Base-by-base conservation (phyloP, 1,140 invertebrate genomes). In the Aphaenogaster rudis region DNA sequence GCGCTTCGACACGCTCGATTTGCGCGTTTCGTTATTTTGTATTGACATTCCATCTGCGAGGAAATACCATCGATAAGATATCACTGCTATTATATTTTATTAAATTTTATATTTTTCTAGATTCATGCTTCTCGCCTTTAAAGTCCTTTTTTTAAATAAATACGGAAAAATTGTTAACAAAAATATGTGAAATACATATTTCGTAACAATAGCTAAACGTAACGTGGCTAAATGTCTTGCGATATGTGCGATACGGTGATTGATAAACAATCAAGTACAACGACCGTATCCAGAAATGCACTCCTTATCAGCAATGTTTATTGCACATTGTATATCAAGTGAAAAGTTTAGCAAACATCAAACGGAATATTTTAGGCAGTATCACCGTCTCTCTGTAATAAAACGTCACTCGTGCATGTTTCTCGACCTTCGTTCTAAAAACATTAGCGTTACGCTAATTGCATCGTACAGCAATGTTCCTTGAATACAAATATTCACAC, bases 381-480 rank as follows among this genome's bases (percentile, higher is more conserved):
- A 21, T 82, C 21, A 7, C 4, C 11, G 36, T 61, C 5, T 15
- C 15, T 76, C 33, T 36, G 21, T 8, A 61, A 3, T 21, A 48
- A 81, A 48, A 84, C 7, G 17, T 82, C 9, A 81, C 21, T 69
- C 21, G 15, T 45, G 13, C 8, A 21, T 11, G 1, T 61, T 59
- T 72, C 42, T 69, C 7, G n/a, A 67, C 8, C 48, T 71, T 57
- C 21, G 36, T 33, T 45, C 6, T 76, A 63, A 76, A 72, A 59
- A 61, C 4, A n/a, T 82, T 59, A 61, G 69, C 67, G 13, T 36
- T 15, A 74, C 21, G 67, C 54, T 82, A 82, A 82, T 82, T 48
- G 15, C 28, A 6, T n/a, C n/a, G 11, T 28, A n/a, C 17, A n/a
- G 48, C 48, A 36, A 59, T 54, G 15, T 13, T 72, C 6, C 17